These are phyloP conservation scores for Dinocampus coccinellae DNA, from an alignment of 2,888 invertebrate genomes.

Conservation along the genomic window DNA sequence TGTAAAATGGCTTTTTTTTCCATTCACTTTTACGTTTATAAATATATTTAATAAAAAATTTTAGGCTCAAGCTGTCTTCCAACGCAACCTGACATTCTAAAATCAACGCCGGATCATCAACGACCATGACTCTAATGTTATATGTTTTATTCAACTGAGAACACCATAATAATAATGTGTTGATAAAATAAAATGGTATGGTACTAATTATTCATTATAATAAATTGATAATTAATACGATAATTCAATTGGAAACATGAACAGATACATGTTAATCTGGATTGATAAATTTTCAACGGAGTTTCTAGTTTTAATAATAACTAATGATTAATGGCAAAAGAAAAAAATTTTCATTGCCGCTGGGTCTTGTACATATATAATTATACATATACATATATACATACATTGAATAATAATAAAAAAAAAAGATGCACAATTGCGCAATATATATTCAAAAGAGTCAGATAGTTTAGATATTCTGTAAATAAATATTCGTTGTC, in stretches of 20 bases:
- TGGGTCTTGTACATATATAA: conserved; percentile 15
- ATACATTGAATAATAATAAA: neutral
- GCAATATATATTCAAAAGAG: conserved; percentile 24
- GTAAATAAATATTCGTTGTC: conserved; percentile 27
- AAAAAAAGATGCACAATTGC: conserved; percentile 15
- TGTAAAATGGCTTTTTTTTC: conserved; percentile 1
- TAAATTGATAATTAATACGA: conserved; percentile 25
- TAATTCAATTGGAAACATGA: conserved; percentile 28
- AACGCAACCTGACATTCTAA: conserved; percentile 86
- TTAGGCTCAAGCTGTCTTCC: conserved; percentile 67
- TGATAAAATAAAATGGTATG: conserved; percentile 25
- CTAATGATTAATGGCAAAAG: conserved; percentile 15
- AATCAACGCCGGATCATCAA: conserved; percentile 89
- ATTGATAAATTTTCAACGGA: conserved; percentile 6
- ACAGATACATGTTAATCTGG: conserved; percentile 19
- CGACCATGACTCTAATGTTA: conserved; percentile 60
- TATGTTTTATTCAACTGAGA: conserved; percentile 5
- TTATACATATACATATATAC: neutral
- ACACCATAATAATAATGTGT: conserved; percentile 4
- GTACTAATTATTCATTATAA: conserved; percentile 46
- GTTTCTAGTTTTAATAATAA: neutral
- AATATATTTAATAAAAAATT: conserved; percentile 32
- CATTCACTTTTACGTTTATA: conserved; percentile 15
- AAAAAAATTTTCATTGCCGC: neutral
- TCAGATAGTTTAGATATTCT: conserved; percentile 16